Evolutionary conservation across 1,140 invertebrate genomes (phyloP), one percentile per base, ranked within the genome.

Genomic region (Macrocentrus cingulum): DNA sequence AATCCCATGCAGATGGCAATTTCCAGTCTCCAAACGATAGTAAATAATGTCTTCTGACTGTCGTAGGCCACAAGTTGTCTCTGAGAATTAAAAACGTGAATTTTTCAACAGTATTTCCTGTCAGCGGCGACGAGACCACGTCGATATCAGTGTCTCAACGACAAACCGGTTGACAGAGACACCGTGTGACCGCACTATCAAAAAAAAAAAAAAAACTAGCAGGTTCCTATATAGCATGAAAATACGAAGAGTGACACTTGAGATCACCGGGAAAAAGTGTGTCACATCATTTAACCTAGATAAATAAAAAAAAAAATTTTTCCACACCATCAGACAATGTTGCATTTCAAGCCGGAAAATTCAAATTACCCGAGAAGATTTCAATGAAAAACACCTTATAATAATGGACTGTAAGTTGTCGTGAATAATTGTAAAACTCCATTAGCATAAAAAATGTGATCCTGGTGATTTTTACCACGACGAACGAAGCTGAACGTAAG

Each of bases 151-250:
- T 71, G 52, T 62, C 49, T 39, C 53, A 32, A 60, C 15, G 49
- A 20, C 51, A 62, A 72, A 72, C 70, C 70, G 70, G 70, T 72
- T 72, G 66, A 54, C 23, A 72, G 41, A 45, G 7, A 71, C 54
- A 72, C 67, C 64, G 64, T 66, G 66, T 42, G 63, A 67, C 63
- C 57, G 25, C 50, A 59, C 19, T 23, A 60, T n/a, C n/a, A 36
- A 16, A 16, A 18, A 9, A 32, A 20, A 37, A 51, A 54, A 42
- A 54, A 32, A 51, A 9, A 36, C 2, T 2, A 18, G 9, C 23
- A 48, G 18, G 18, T 49, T 29, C 15, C 23, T 49, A 18, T 19
- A n/a, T n/a, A n/a, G n/a, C 20, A 20, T 39, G 16, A 54, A 32
- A 55, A 39, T n/a, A 39, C 7, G 13, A 19, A 9, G 32, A 29